Conservation (phyloP, 2,888 invertebrate genomes). For the Flexamia atlantica region DNA sequence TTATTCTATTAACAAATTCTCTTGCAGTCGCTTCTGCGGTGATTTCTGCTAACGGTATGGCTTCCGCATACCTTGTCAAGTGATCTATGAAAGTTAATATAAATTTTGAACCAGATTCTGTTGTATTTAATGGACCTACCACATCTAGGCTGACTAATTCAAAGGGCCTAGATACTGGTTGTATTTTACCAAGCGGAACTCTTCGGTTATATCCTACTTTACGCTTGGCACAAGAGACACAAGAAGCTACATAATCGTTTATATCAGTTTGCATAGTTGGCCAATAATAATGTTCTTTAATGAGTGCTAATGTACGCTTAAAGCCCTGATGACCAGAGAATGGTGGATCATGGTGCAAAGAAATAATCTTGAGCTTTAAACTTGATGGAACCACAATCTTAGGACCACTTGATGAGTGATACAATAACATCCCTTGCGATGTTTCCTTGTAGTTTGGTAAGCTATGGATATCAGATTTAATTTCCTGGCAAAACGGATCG, state of each 20-base stretch:
- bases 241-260: too few species aligned
- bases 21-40: slow-evolving; percentile 71
- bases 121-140: slow-evolving; percentile 71
- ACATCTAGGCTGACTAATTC: slow-evolving; percentile 57
- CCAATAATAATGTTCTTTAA: slow-evolving; percentile 71
- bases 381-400: too few species aligned
- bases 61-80: too few species aligned
- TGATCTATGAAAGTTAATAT: slow-evolving; percentile 71
- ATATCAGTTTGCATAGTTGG: slow-evolving; percentile 69
- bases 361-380: too few species aligned
- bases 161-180: too few species aligned
- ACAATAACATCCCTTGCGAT: too few species aligned
- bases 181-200: slow-evolving; percentile 67
- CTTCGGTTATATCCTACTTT: slow-evolving; percentile 71
- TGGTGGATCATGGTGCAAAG: too few species aligned
- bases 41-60: too few species aligned
- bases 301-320: slow-evolving; percentile 68
- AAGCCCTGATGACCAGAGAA: slow-evolving; percentile 69
- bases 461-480: too few species aligned
- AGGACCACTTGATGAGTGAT: too few species aligned
- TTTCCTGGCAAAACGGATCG: too few species aligned
- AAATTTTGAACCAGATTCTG: slow-evolving; percentile 71
- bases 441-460: too few species aligned
- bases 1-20: slow-evolving; percentile 66
- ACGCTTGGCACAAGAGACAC: slow-evolving; percentile 67